Evolutionary conservation across 2,113 vertebrate species (phyloP).

Genomic region (Bubo blakistoni): DNA sequence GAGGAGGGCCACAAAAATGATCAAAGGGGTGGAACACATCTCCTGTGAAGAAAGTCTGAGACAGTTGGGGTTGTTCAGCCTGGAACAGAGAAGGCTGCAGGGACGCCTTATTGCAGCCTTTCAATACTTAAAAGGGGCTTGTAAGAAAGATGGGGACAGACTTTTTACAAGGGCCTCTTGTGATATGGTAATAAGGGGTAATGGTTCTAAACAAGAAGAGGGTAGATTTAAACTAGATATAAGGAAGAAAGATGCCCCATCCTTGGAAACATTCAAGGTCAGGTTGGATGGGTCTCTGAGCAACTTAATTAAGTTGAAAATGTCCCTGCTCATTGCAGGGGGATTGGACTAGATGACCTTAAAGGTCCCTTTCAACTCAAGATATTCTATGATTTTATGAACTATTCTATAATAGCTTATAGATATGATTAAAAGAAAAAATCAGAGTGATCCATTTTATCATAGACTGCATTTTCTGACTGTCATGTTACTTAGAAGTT

Average conservation of each 20-base stretch:
- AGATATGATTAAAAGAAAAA: not conserved
- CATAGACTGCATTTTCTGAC: not conserved
- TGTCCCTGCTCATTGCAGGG: not conserved
- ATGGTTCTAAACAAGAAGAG: not conserved
- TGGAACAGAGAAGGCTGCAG: not conserved
- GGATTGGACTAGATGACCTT: not conserved
- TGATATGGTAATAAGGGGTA: accelerated
- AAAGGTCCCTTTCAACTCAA: too few species aligned
- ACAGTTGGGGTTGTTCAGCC: not conserved
- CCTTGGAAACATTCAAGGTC: not conserved
- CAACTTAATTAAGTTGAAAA: too few species aligned
- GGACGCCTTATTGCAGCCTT: not conserved
- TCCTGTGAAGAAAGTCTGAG: accelerated
- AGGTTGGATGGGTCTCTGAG: too few species aligned
- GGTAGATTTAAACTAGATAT: not conserved
- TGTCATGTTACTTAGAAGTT: not conserved
- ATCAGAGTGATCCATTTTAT: not conserved
- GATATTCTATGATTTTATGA: too few species aligned
- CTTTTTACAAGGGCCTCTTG: not conserved
- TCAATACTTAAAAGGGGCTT: not conserved
- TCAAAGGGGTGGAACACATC: not conserved
- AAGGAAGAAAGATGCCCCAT: too few species aligned
- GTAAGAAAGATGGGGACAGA: not conserved
- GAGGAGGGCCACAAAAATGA: not conserved
- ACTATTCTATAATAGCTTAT: not conserved